Percentiles rank a stretch among this genome's conserved stretches.
Evolutionary conservation across 2,797 vertebrate species (phyloP).

Genomic region (Bovichtus diacanthus): DNA sequence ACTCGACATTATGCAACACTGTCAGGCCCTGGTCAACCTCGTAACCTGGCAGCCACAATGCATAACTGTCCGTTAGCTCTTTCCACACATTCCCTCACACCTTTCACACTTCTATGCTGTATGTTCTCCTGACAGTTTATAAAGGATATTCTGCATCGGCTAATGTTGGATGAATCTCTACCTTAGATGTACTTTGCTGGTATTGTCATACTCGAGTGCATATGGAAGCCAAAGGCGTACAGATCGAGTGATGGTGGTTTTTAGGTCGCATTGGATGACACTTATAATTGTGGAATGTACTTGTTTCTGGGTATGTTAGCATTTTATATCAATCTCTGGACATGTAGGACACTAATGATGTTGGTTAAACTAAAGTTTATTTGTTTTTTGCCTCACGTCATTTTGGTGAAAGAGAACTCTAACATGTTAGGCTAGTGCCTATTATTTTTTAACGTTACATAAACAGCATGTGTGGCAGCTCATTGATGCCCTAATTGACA

Average conservation of each 20-base stretch:
- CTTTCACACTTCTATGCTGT: conserved; percentile 26
- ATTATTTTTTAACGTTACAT: conserved; percentile 2
- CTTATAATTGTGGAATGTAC: conserved; percentile 1
- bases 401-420: not conserved
- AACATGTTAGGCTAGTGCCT: conserved; percentile 19
- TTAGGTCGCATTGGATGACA: not conserved
- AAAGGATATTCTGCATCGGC: not conserved
- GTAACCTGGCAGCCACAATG: conserved; percentile 75
- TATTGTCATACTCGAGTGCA: not conserved
- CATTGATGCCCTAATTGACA: conserved; percentile 24
- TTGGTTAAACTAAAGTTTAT: no score
- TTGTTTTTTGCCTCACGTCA: no score
- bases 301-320: not conserved
- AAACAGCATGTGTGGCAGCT: conserved; percentile 1
- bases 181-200: conserved; percentile 1
- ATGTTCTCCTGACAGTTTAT: conserved; percentile 2
- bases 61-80: conserved; percentile 75
- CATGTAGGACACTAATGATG: not conserved
- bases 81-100: conserved; percentile 48
- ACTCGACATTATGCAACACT: conserved; percentile 75
- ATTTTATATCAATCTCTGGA: not conserved
- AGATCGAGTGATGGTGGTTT: not conserved
- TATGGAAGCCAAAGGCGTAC: not conserved
- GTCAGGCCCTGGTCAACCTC: conserved; percentile 57
- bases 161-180: conserved; percentile 19